Evolutionary conservation across 2,113 vertebrate species (phyloP).

Genomic region (Hydrochoerus hydrochaeris): DNA sequence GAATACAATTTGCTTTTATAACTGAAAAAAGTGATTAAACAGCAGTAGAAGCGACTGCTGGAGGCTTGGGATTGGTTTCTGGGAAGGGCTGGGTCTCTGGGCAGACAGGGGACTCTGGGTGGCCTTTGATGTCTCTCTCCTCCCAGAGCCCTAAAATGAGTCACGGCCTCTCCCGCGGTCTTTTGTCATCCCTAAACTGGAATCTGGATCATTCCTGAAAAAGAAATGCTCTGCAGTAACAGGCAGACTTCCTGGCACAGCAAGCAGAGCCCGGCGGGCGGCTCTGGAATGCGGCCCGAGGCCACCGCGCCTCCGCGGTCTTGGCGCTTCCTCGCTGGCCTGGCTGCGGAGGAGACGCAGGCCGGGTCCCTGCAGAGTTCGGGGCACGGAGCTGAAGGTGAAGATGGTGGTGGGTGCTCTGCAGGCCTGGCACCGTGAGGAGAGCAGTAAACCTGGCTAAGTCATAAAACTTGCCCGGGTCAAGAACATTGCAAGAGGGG

Average conservation of each 20-base stretch:
- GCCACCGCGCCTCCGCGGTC: fast-evolving
- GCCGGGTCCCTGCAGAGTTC: fast-evolving
- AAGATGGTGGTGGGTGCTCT: fast-evolving
- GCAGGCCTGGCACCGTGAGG: fast-evolving
- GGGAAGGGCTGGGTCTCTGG: neutral
- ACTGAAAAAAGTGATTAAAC: neutral
- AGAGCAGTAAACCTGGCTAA: neutral
- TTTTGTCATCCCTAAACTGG: neutral
- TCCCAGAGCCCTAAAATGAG: neutral
- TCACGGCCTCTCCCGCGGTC: neutral
- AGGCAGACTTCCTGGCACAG: neutral
- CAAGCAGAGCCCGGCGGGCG: neutral
- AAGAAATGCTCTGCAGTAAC: neutral
- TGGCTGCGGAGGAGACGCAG: fast-evolving
- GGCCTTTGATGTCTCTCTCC: slow-evolving; percentile 51
- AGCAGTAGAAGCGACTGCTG: neutral
- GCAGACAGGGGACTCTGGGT: neutral
- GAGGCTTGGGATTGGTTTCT: neutral
- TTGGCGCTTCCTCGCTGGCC: fast-evolving
- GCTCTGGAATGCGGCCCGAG: neutral
- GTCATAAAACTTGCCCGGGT: neutral
- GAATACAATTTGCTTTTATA: neutral
- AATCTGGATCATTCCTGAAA: neutral
- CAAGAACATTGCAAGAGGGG: neutral
- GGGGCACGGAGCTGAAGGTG: fast-evolving